These are phyloP conservation scores for Poecilia gillii DNA, from an alignment of 2,797 vertebrate genomes.

Conservation along the genomic window DNA sequence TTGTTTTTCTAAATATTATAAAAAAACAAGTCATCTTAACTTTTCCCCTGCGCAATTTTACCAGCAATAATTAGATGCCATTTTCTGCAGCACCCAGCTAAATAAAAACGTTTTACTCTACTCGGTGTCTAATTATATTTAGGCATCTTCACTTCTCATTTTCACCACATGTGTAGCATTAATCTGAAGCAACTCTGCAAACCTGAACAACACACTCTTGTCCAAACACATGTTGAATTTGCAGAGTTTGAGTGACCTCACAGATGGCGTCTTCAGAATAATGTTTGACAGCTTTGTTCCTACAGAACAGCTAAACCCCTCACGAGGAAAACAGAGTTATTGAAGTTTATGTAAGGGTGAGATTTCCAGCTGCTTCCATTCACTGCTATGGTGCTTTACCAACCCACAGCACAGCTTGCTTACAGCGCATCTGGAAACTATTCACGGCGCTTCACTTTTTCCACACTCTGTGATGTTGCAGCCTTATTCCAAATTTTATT, in stretches of 20 bases:
- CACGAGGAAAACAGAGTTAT: neutral
- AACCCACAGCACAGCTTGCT: neutral
- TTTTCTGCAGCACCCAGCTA: neutral
- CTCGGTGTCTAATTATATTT: neutral
- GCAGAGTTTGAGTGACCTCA: neutral
- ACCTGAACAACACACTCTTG: neutral
- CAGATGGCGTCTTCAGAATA: neutral
- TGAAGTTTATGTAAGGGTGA: neutral
- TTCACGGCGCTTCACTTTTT: too few relatives aligned
- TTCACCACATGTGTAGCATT: neutral
- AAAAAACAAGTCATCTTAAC: neutral
- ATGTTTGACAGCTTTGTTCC: conserved; percentile 1
- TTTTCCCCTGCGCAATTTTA: neutral
- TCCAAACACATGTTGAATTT: neutral
- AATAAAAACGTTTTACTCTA: neutral
- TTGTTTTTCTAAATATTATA: neutral
- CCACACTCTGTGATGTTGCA: too few relatives aligned
- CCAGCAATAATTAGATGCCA: neutral
- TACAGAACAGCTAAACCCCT: neutral
- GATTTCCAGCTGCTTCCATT: conserved; percentile 3
- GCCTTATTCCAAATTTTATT: too few relatives aligned
- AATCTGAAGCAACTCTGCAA: neutral
- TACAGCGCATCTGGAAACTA: neutral
- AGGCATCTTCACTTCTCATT: neutral
- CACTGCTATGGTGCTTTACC: neutral